These are phyloP conservation scores for Oxytorus armatus DNA, from an alignment of 2,888 invertebrate genomes.

Conservation along the genomic window DNA sequence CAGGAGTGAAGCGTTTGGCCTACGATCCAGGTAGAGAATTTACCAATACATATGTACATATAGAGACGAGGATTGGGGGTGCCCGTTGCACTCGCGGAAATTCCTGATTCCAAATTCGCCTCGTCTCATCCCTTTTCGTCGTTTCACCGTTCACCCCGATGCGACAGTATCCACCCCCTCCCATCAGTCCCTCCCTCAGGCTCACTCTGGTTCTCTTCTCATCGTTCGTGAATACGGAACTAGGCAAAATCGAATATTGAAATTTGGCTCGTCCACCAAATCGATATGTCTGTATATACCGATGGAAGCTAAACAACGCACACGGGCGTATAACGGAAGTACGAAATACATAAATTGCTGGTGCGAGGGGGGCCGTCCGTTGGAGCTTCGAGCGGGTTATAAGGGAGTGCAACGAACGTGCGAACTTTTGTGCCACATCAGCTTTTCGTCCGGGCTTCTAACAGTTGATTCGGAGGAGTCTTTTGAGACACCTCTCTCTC, in stretches of 20 bases:
- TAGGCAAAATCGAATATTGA: constrained; percentile 72
- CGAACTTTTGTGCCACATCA: constrained; percentile 52
- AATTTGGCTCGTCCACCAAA: constrained; percentile 61
- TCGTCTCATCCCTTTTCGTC: constrained; percentile 31
- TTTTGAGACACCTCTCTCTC: constrained; percentile 10
- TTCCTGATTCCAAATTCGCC: constrained; percentile 62
- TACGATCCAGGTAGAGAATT: constrained; percentile 12
- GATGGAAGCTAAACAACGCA: too few relatives aligned
- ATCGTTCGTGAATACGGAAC: constrained; percentile 63
- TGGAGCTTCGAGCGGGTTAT: background rate
- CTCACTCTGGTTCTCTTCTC: constrained; percentile 20
- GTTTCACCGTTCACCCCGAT: constrained; percentile 18
- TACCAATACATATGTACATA: constrained; percentile 40
- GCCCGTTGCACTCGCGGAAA: constrained; percentile 51
- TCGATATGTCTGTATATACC: constrained; percentile 4
- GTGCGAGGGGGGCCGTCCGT: background rate
- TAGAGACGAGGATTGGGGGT: constrained; percentile 4
- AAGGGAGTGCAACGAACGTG: constrained; percentile 38
- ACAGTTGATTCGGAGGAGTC: constrained; percentile 11
- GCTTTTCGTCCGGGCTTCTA: constrained; percentile 9
- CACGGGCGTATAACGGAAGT: constrained; percentile 48
- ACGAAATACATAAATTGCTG: constrained; percentile 65
- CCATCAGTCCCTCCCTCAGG: constrained; percentile 11
- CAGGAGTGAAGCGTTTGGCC: constrained; percentile 31
- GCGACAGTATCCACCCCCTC: constrained; percentile 31